phyloP scores from a whole-genome alignment of 2,113 vertebrate species.

The Platycercus adscitus region DNA sequence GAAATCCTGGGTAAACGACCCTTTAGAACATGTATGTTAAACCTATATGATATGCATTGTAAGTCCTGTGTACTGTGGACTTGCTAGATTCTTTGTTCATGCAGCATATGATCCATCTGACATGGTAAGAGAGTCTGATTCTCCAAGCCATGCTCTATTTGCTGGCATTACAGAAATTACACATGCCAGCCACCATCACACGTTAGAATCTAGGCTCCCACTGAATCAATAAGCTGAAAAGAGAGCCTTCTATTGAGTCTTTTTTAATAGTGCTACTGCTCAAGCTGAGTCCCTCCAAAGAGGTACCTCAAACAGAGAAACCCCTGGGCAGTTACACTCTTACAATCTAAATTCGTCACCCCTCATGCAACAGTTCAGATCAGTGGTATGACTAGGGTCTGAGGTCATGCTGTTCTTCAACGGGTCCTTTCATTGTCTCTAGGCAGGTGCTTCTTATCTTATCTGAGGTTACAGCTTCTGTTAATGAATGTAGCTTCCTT shows the following conservation, averaged over 20 bases:
- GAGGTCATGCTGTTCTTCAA: background rate
- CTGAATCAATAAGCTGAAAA: background rate
- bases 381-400: background rate
- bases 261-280: background rate
- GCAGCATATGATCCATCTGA: background rate
- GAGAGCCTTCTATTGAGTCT: background rate
- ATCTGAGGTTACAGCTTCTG: background rate
- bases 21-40: background rate
- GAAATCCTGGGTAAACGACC: background rate
- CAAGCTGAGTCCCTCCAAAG: background rate
- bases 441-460: background rate
- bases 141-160: background rate
- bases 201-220: background rate
- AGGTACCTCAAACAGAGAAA: background rate
- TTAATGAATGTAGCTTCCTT: background rate
- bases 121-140: background rate
- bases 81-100: background rate
- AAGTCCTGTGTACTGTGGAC: background rate
- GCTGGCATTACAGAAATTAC: background rate
- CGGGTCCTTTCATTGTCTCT: background rate
- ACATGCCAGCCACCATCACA: background rate
- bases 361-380: background rate
- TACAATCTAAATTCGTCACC: background rate
- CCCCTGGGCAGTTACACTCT: background rate
- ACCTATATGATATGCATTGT: fast-evolving